Base-by-base conservation (phyloP, 2,797 vertebrate genomes). In the Poeciliopsis gracilis region DNA sequence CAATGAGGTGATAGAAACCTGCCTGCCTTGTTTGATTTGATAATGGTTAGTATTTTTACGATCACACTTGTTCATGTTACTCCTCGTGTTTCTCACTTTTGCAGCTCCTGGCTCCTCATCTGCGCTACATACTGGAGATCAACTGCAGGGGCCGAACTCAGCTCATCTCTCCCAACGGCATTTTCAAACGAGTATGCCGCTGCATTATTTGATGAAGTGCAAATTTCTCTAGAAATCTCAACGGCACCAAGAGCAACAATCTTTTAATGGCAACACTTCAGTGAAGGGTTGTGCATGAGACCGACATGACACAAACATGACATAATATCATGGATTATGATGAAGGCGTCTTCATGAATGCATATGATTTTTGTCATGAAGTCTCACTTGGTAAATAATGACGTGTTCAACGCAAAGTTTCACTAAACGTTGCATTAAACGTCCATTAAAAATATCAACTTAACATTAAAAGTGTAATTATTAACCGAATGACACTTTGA, bases 41-140 rank as follows among this genome's bases (percentile, higher is more conserved):
- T 23, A 67, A 11, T 25, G 5, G 20, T 41, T 41, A 25, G 10
- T 12, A 67, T 67, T 67, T 67, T 67, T 41, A 41, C 41, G 25
- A 25, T 25, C 13, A 43, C 11, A 41, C 33, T 25, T 7, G 10
- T 36, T 25, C 11, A 41, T 11, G 1, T 69, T 69, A 13, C 25
- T 6, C 20, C 5, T 0, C 69, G 8, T 82, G 0, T 38, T 82
- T 9, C 16, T 67, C 1, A 28, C 82, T 25, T 15, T n/a, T 70
- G n/a, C 87, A 97, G 97, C 93, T 97, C 38, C 89, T 97, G 79
- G 49, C 94, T 36, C 97, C 97, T 47, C 97, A 97, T 41, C 92
- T 94, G 77, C 94, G 95, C 36, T 97, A 94, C 88, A 97, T 96
- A 0, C 89, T 97, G 25, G 96, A 97, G 92, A 97, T 97, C 89